These are phyloP conservation scores for Cephalotes varians DNA, from an alignment of 2,888 invertebrate species.

Conservation along the genomic window DNA sequence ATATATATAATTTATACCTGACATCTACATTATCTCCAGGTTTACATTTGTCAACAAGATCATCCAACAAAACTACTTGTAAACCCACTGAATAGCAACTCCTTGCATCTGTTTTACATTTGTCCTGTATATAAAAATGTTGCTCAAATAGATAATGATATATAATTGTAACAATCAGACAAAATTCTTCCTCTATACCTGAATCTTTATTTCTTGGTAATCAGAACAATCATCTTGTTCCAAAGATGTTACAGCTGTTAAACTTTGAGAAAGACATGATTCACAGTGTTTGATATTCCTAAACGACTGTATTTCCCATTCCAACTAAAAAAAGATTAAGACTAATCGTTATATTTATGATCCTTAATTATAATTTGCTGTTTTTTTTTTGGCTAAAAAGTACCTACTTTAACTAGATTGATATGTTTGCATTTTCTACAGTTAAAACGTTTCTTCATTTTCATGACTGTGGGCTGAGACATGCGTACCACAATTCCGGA, in stretches of 20 bases:
- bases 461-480: slow-evolving; percentile 91
- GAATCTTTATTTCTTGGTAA: slow-evolving; percentile 95
- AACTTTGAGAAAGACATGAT: slow-evolving; percentile 77
- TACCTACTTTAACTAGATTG: slow-evolving; percentile 88
- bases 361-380: neutral
- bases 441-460: slow-evolving; percentile 90
- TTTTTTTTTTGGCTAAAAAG: neutral
- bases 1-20: slow-evolving; percentile 87
- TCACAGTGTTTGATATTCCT: slow-evolving; percentile 79
- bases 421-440: slow-evolving; percentile 92
- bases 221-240: slow-evolving; percentile 91
- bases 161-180: neutral
- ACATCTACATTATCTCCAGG: slow-evolving; percentile 96
- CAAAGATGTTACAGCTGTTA: slow-evolving; percentile 86
- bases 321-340: slow-evolving; percentile 71
- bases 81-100: slow-evolving; percentile 72
- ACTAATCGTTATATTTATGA: neutral
- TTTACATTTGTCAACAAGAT: slow-evolving; percentile 94
- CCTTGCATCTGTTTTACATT: slow-evolving; percentile 45
- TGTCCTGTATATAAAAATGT: slow-evolving; percentile 60
- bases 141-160: neutral
- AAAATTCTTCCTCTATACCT: slow-evolving; percentile 85
- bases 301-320: slow-evolving; percentile 83
- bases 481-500: slow-evolving; percentile 93
- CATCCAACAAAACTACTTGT: slow-evolving; percentile 87